Percentiles rank a stretch among this genome's conserved stretches.
phyloP scores from a whole-genome alignment of 92 coral and sea anemone species.

The Actinostola sp. region DNA sequence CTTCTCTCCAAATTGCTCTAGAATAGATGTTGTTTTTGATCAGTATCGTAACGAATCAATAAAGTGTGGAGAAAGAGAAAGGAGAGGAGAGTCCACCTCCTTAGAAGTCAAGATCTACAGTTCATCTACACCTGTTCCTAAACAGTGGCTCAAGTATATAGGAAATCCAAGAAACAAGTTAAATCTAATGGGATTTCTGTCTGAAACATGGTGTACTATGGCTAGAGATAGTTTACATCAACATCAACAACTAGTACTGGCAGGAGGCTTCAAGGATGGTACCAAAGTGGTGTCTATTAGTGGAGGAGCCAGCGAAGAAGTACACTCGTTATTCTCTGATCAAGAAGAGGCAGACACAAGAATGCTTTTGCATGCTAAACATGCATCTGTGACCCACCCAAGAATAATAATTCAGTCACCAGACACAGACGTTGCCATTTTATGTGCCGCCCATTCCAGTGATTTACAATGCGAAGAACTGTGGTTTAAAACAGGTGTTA shows the following conservation, averaged over 20 bases:
- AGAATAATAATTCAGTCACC: constrained; percentile 34
- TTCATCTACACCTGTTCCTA: constrained; percentile 39
- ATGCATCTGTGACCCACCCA: constrained; percentile 30
- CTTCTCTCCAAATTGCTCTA: not conserved
- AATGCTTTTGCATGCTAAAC: constrained; percentile 25
- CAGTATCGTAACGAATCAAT: constrained; percentile 30
- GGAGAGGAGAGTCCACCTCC: constrained; percentile 25
- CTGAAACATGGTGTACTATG: constrained; percentile 9
- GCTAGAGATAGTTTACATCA: constrained; percentile 9
- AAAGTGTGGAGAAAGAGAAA: constrained; percentile 27
- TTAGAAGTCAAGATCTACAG: constrained; percentile 31
- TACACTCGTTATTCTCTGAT: not conserved
- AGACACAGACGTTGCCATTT: constrained; percentile 41
- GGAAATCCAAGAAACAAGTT: constrained; percentile 46
- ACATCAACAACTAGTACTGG: constrained; percentile 19
- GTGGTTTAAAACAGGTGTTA: constrained; percentile 49
- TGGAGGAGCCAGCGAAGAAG: constrained; percentile 10
- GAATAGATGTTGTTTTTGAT: constrained; percentile 42
- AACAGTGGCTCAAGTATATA: constrained; percentile 52
- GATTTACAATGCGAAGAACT: constrained; percentile 26
- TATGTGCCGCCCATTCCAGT: constrained; percentile 6
- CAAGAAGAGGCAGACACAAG: constrained; percentile 17
- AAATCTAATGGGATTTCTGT: constrained; percentile 30
- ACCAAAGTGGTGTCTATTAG: constrained; percentile 14
- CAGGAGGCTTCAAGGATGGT: constrained; percentile 29